Conservation (phyloP, 2,888 invertebrate genomes). For the Alentia gelatinosa region DNA sequence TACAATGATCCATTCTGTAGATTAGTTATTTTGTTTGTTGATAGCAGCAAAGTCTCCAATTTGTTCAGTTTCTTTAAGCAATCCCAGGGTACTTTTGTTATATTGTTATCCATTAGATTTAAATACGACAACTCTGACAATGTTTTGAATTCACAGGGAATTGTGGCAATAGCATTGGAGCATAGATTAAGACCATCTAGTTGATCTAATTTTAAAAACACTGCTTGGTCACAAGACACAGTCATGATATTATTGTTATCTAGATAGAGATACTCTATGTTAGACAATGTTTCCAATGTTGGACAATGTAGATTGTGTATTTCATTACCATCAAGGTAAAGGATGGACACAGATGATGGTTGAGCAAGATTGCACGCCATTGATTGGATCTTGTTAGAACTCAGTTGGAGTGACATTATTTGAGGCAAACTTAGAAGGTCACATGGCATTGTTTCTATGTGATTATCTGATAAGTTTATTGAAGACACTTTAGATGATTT, state of each 20-base stretch:
- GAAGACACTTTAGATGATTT: not conserved
- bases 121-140: too few relatives aligned
- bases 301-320: not conserved
- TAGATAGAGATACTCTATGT: not conserved
- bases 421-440: not conserved
- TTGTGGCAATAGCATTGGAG: too few relatives aligned
- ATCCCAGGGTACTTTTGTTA: too few relatives aligned
- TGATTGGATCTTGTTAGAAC: not conserved
- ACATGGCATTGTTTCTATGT: not conserved
- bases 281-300: not conserved
- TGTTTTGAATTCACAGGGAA: too few relatives aligned
- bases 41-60: too few relatives aligned
- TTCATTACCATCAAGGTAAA: not conserved
- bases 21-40: too few relatives aligned
- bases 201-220: too few relatives aligned
- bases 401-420: not conserved
- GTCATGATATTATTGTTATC: not conserved
- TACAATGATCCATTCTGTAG: too few relatives aligned
- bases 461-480: not conserved
- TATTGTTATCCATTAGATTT: too few relatives aligned
- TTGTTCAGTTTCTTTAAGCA: too few relatives aligned
- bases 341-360: not conserved
- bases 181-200: too few relatives aligned
- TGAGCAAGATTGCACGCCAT: not conserved
- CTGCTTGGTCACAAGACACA: too few relatives aligned